phyloP scores from a whole-genome alignment of 2,888 invertebrate species.

The Athalia cordata region DNA sequence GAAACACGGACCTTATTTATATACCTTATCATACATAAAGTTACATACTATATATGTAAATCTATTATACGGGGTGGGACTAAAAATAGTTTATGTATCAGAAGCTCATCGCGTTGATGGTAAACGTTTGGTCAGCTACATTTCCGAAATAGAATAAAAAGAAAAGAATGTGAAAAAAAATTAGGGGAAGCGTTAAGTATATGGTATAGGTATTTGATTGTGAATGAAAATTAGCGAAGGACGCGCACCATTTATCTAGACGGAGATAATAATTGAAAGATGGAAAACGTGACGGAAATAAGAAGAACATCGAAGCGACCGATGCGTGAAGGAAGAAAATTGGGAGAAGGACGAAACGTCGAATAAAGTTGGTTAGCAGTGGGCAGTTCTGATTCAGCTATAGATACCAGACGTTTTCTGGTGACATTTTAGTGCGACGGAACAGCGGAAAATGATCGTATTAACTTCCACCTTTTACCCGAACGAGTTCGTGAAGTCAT shows the following conservation, averaged over 20 bases:
- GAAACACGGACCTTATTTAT: no score
- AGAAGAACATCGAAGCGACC: not conserved
- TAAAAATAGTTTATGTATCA: constrained; percentile 9
- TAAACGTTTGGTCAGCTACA: constrained; percentile 24
- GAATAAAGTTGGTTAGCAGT: no score
- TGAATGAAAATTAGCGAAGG: no score
- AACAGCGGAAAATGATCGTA: not conserved
- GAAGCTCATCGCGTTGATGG: not conserved
- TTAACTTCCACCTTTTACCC: constrained; percentile 4
- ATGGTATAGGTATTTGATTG: no score
- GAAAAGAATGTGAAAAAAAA: no score
- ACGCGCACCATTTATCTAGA: not conserved
- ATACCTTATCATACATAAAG: no score
- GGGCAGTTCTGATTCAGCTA: constrained; percentile 10
- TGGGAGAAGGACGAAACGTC: not conserved
- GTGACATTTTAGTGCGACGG: not conserved
- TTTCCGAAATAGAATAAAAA: not conserved
- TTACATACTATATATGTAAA: no score
- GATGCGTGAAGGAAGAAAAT: not conserved
- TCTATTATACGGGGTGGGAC: not conserved
- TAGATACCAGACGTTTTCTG: not conserved
- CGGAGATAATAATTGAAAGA: constrained; percentile 40
- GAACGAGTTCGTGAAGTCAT: constrained; percentile 13
- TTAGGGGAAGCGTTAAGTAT: no score
- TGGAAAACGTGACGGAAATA: constrained; percentile 41